phyloP scores from a whole-genome alignment of 2,113 vertebrate species.

The Apeltes quadracus region DNA sequence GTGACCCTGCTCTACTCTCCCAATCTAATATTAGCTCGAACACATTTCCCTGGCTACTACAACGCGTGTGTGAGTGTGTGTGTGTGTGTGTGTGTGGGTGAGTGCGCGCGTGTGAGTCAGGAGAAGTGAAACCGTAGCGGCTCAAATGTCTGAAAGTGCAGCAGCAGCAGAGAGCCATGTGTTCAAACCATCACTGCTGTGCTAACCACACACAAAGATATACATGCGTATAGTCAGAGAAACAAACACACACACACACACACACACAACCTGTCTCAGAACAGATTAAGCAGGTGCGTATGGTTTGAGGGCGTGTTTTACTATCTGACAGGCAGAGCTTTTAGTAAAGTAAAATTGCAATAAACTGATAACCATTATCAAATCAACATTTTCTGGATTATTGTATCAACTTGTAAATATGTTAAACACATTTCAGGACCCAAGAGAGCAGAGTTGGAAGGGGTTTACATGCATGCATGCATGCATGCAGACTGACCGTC shows the following conservation, averaged over 20 bases:
- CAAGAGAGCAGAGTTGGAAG: neutral
- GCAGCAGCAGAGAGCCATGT: slow-evolving; percentile 65
- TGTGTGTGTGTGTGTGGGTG: slow-evolving; percentile 15
- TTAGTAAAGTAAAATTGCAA: neutral
- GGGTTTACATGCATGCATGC: neutral
- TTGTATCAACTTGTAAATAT: neutral
- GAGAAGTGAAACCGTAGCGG: slow-evolving; percentile 76
- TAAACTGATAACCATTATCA: neutral
- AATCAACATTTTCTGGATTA: neutral
- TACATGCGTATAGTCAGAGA: neutral
- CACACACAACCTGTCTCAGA: neutral
- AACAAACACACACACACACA: neutral
- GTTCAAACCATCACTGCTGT: slow-evolving; percentile 67
- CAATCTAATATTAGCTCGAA: slow-evolving; percentile 84
- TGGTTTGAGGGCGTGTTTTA: neutral
- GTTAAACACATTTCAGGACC: neutral
- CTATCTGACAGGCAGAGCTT: slow-evolving; percentile 2
- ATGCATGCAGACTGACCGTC: slow-evolving; percentile 82
- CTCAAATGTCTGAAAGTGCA: slow-evolving; percentile 78
- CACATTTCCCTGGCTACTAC: slow-evolving; percentile 77
- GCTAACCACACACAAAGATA: slow-evolving; percentile 28
- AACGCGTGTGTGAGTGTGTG: slow-evolving; percentile 30
- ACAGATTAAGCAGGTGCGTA: neutral
- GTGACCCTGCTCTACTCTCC: slow-evolving; percentile 59
- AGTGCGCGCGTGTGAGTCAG: slow-evolving; percentile 24